Conservation (phyloP, 2,797 vertebrate species). For the Phalloptychus januarius region DNA sequence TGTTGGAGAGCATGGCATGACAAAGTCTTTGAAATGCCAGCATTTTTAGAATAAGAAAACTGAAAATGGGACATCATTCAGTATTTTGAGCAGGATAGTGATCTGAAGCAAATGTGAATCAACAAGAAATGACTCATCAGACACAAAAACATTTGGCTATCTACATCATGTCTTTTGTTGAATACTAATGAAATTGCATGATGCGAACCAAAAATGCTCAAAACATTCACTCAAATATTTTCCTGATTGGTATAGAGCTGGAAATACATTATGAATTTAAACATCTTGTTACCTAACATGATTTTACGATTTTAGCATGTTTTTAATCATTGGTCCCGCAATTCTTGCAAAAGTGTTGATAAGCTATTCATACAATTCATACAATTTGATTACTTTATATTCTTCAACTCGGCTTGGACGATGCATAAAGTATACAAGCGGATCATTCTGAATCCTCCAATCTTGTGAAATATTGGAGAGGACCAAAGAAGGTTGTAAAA, state of each 20-base stretch:
- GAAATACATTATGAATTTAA: neutral
- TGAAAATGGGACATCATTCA: neutral
- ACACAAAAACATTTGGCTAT: neutral
- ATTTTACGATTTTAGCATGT: neutral
- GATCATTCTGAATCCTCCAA: neutral
- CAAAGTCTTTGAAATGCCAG: neutral
- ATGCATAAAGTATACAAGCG: neutral
- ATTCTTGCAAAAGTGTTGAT: neutral
- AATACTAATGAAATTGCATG: neutral
- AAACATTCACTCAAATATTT: neutral
- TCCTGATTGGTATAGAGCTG: neutral
- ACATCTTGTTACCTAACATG: neutral
- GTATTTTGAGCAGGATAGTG: neutral
- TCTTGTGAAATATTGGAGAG: neutral
- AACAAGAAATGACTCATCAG: neutral
- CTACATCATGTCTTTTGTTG: constrained; percentile 1
- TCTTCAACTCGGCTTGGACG: neutral
- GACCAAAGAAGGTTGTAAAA: neutral
- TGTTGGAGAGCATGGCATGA: neutral
- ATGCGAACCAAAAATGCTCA: neutral
- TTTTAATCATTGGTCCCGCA: neutral
- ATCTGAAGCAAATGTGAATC: neutral
- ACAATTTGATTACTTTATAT: neutral
- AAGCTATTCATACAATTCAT: neutral
- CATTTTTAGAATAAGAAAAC: neutral